Evolutionary conservation across 2,113 vertebrate species (phyloP), one percentile per base, ranked within the genome.

Genomic region (Eubucco bourcierii): DNA sequence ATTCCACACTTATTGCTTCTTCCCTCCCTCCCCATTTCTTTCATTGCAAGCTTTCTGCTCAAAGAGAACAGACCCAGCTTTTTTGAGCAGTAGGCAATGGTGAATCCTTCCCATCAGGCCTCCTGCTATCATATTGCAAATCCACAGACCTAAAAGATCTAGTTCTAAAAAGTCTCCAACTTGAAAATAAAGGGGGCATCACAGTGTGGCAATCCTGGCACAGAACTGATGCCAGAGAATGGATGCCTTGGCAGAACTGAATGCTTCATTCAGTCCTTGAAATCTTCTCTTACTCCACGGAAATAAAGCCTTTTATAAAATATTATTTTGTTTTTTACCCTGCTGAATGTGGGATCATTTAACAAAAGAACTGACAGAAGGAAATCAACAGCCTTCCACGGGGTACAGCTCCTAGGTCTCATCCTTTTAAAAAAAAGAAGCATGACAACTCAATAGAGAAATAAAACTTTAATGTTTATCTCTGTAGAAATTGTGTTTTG

Each of bases 161-260:
- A 25, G 61, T 74, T 94, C 85, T 80, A 92, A 28, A 92, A 87
- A 90, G 60, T 75, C 53, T 85, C 65, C 89, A 89, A 66, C 47
- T 93, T 83, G 28, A 92, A 84, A 92, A 92, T 64, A 93, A 95
- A 93, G 65, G 61, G 71, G 44, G 73, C 85, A 77, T 82, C 89
- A 74, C 53, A 90, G 77, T 72, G 53, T 90, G 89, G 94, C 84
- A 88, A 56, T 76, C 80, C 90, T 95, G 94, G 93, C 94, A 94
- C 53, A 81, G 87, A n/a, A 37, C 10, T 58, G 80, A 84, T 68
- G 74, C 55, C 33, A 81, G 33, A 93, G 77, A 95, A 93, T 33
- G 73, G 74, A 60, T 76, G 92, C 29, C 86, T 78, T 91, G 93
- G 95, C 88, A 95, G 73, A 91, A 78, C 34, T 87, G 80, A 93